Base-by-base conservation (phyloP, 1,140 invertebrate species). In the Glomeris maerens region DNA sequence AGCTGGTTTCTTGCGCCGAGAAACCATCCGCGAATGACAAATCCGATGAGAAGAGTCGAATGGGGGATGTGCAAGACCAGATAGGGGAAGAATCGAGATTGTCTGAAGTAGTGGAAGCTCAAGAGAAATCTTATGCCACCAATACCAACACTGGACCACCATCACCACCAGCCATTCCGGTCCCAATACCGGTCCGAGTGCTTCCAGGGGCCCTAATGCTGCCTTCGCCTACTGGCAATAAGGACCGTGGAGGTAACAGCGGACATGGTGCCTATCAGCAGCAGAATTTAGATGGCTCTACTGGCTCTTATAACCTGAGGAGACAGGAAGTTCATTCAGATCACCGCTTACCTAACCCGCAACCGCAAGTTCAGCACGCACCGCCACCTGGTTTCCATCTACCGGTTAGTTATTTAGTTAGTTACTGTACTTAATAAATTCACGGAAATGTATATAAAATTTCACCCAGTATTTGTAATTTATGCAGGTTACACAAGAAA, bases 141-240 rank as follows among this genome's bases (percentile, higher is more conserved):
- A 21, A 17, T 14, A 17, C 49, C 21, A 28, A 31, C 36, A 2
- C 39, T 47, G 14, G 20, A 38, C 36, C 5, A 27, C 31, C 3
- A 3, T 27, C 49, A 29, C 39, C 45, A 27, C 7, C 53, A 26
- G 13, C 60, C 57, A 54, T 62, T 27, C 61, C 61, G 21, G 53
- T 62, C 2, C 61, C 61, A 1, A 36, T 62, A 2, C 48, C 60
- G n/a, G 52, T 62, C 26, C 52, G 54, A 52, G 53, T 55, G 17
- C 49, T 46, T 27, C 54, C 59, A 2, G 55, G 55, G 10, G 49
- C 50, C 25, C 45, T 62, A 13, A 57, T 62, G 2, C 46, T 62
- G n/a, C 60, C 61, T 1, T 50, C 59, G 3, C 40, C 40, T 21
- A 25, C 17, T 25, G 17, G 31, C 31, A 36, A 36, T 36, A 36